These are phyloP conservation scores for Eupithecia insigniata DNA, from an alignment of 2,888 invertebrate species.

Conservation along the genomic window DNA sequence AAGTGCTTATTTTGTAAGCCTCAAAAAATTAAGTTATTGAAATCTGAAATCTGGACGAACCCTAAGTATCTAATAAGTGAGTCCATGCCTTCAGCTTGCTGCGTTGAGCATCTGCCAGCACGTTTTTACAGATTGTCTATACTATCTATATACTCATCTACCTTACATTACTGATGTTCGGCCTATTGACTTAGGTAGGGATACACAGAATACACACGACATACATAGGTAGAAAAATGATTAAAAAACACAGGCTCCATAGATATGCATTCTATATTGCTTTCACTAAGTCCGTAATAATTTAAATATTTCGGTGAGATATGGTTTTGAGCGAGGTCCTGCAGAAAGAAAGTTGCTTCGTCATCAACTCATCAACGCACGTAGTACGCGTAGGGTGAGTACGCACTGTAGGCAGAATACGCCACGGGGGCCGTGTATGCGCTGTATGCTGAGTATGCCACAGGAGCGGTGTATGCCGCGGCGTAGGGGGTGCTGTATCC, in stretches of 20 bases:
- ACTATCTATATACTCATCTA: too few species aligned
- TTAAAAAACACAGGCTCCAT: not conserved
- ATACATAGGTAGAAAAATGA: not conserved
- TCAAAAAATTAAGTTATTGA: too few species aligned
- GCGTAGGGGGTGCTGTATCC: slow-evolving; percentile 77
- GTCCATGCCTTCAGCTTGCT: too few species aligned
- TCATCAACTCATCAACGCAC: slow-evolving; percentile 56
- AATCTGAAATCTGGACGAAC: too few species aligned
- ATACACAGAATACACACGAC: not conserved
- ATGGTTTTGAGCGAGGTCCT: slow-evolving; percentile 13
- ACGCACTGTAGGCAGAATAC: slow-evolving; percentile 66
- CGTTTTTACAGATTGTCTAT: too few species aligned
- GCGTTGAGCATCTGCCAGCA: too few species aligned
- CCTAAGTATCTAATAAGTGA: too few species aligned
- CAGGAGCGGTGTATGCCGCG: slow-evolving; percentile 81
- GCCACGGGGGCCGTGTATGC: slow-evolving; percentile 59
- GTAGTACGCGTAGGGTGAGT: slow-evolving; percentile 71
- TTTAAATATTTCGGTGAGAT: slow-evolving; percentile 30
- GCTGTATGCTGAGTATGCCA: slow-evolving; percentile 65
- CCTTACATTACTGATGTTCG: too few species aligned
- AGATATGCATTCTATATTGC: not conserved
- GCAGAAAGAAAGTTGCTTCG: not conserved
- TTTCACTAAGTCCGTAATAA: not conserved
- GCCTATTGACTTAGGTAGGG: not conserved
- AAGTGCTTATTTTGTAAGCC: too few species aligned